These are phyloP conservation scores for Zalophus californianus DNA, from an alignment of 2,797 vertebrate genomes.

Conservation along the genomic window DNA sequence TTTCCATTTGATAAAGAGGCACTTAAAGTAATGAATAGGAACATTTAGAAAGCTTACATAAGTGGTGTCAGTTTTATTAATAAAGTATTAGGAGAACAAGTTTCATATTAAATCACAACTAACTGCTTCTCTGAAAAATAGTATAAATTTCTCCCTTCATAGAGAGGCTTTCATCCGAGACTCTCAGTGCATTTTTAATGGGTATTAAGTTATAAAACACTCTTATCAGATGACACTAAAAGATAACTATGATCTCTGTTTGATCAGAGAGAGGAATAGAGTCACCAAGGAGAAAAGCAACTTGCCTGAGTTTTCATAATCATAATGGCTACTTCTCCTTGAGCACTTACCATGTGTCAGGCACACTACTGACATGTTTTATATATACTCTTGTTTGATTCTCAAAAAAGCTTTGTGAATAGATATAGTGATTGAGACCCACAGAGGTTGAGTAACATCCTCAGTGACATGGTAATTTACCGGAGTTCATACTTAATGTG, in stretches of 20 bases:
- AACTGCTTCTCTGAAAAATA: conserved; percentile 70
- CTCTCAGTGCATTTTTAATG: neutral
- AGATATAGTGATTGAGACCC: neutral
- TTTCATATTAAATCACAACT: conserved; percentile 80
- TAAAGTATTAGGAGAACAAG: conserved; percentile 81
- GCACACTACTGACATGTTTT: neutral
- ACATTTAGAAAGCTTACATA: conserved; percentile 78
- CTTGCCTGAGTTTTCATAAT: neutral
- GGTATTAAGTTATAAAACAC: neutral
- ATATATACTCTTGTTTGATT: neutral
- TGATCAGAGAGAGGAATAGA: neutral
- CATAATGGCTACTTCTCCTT: neutral
- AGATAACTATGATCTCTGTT: conserved; percentile 20
- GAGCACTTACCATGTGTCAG: neutral
- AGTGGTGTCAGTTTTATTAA: conserved; percentile 80
- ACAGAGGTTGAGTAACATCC: neutral
- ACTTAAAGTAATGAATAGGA: conserved; percentile 83
- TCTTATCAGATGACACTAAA: neutral
- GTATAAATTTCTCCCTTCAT: neutral
- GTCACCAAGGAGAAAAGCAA: neutral
- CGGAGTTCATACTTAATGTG: neutral
- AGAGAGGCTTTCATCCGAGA: conserved; percentile 30
- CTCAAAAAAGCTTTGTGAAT: neutral
- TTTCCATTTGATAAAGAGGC: conserved; percentile 80
- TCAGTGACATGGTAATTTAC: neutral